Base-by-base conservation (phyloP, 2,113 vertebrate genomes). In the Mohoua ochrocephala region DNA sequence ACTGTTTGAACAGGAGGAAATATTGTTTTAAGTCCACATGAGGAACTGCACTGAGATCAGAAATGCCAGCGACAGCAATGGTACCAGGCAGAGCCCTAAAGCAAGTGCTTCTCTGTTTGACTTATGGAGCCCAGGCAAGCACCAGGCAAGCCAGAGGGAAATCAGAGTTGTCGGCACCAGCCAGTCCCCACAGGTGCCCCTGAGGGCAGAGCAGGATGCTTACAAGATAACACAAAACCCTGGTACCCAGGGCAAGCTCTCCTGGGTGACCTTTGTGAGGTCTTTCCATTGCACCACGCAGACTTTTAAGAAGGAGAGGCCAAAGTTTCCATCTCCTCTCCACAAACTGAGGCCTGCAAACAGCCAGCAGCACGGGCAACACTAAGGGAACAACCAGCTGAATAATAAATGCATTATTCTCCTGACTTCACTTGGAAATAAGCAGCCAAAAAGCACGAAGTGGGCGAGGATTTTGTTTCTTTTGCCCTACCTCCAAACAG, bases 151-250 rank as follows among this genome's bases (percentile, higher is more conserved):
- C 13, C 68, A 65, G 56, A 49, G 1, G 15, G 20, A 54, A 37
- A 49, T 13, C 9, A 69, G 57, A 33, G 75, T 57, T 65, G 21
- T 49, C 54, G 83, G 27, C 35, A 31, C 10, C 27, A 73, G 16
- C 12, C 27, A 10, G 37, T 52, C 30, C 35, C 67, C 18, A 10
- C 0, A 0, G 35, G 15, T 12, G 16, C 5, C 7, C 11, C 14
- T 33, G 42, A 31, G 37, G 35, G 27, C 49, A 64, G 20, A 2
- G 1, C 6, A n/a, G 26, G 28, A 61, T 70, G 24, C 31, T 26
- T 4, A 2, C 0, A 1, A 30, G 17, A 7, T 17, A 12, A 19
- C 30, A 59, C 1, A 2, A 9, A 33, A 21, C 33, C 2, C 0
- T 1, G 0, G 14, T 47, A n/a, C 22, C 13, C 24, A 17, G 17